phyloP scores from a whole-genome alignment of 2,888 invertebrate species.

The Mylabris sibirica region DNA sequence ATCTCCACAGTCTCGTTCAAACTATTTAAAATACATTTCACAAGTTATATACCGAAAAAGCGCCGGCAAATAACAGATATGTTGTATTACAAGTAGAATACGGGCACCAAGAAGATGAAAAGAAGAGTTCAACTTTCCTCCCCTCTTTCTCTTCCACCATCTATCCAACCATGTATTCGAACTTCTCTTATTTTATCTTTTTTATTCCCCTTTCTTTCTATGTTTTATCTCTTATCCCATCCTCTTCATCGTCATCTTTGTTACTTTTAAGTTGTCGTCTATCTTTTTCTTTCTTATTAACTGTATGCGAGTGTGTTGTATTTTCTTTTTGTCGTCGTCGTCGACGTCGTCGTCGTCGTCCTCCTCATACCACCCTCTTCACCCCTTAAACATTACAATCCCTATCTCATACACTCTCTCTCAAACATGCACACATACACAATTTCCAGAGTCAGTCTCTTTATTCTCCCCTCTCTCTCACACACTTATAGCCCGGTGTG shows the following conservation, averaged over 20 bases:
- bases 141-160: too few relatives aligned
- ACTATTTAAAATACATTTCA: slow-evolving; percentile 14
- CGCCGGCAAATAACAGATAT: slow-evolving; percentile 59
- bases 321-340: neutral
- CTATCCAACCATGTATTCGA: too few relatives aligned
- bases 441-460: slow-evolving; percentile 50
- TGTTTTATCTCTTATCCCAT: neutral
- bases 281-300: neutral
- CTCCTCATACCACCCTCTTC: neutral
- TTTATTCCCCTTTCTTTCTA: neutral
- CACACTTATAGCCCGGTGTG: neutral
- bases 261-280: neutral
- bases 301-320: neutral
- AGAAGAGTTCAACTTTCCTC: slow-evolving; percentile 38
- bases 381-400: neutral
- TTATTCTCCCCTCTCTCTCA: neutral
- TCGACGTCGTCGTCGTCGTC: neutral
- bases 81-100: slow-evolving; percentile 59
- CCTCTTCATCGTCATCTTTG: neutral
- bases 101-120: slow-evolving; percentile 41
- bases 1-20: slow-evolving; percentile 17
- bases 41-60: slow-evolving; percentile 43
- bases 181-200: neutral
- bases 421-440: neutral
- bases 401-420: neutral